Percentiles rank a stretch among this genome's conserved stretches.
phyloP scores from a whole-genome alignment of 2,797 vertebrate genomes.

The Ciconia nigra region DNA sequence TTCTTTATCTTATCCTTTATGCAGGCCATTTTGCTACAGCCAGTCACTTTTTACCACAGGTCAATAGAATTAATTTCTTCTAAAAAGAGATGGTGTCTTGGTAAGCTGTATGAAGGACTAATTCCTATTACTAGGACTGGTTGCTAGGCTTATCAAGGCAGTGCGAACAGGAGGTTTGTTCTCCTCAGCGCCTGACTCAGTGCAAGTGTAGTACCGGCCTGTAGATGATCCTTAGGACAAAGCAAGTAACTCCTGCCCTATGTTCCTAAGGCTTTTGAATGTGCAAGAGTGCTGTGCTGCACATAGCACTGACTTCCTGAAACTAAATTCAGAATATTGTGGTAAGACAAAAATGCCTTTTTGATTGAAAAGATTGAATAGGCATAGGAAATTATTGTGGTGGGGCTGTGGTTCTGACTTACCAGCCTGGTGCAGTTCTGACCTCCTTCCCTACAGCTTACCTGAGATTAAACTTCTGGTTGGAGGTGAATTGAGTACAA shows the following conservation, averaged over 20 bases:
- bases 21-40: neutral
- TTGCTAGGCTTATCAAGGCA: neutral
- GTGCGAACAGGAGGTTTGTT: neutral
- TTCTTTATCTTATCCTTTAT: neutral
- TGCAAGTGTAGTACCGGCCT: neutral
- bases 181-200: neutral
- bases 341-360: neutral
- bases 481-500: neutral
- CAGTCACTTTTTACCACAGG: neutral
- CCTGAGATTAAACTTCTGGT: neutral
- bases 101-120: neutral
- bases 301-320: neutral
- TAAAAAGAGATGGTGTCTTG: neutral
- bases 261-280: neutral
- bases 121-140: neutral
- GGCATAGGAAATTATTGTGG: neutral
- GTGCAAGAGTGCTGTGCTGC: neutral
- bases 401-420: neutral
- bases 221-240: neutral
- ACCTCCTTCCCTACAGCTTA: neutral
- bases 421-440: neutral
- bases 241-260: neutral
- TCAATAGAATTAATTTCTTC: neutral
- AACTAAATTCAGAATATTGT: neutral
- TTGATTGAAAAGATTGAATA: neutral